phyloP scores from a whole-genome alignment of 2,113 vertebrate species.

The Eudyptes chrysolophus region DNA sequence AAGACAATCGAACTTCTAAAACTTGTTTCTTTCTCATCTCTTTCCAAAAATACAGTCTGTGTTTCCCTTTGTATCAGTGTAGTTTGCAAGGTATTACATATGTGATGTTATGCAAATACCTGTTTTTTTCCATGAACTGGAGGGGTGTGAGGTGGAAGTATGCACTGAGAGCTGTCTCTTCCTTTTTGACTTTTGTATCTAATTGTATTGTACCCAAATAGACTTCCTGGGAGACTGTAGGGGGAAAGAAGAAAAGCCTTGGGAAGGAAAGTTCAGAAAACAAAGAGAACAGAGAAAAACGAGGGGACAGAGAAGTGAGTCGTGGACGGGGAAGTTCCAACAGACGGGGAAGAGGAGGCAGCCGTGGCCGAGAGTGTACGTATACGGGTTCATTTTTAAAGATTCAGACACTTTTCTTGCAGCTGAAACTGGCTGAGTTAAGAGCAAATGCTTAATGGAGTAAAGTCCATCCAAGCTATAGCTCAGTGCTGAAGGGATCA shows the following conservation, averaged over 20 bases:
- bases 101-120: background rate
- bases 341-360: conserved; percentile 86
- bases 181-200: conserved; percentile 7
- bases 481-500: background rate
- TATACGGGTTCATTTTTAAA: background rate
- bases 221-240: conserved; percentile 98
- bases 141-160: background rate
- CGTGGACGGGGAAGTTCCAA: conserved; percentile 84
- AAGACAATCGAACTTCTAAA: background rate
- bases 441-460: background rate
- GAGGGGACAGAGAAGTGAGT: conserved; percentile 84
- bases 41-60: background rate
- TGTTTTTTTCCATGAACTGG: background rate
- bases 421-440: background rate
- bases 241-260: conserved; percentile 91
- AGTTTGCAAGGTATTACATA: background rate
- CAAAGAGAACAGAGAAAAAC: conserved; percentile 91
- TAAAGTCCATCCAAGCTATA: fast-evolving
- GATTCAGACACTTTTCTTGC: background rate
- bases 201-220: conserved; percentile 64
- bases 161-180: background rate
- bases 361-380: conserved; percentile 85
- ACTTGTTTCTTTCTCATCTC: background rate
- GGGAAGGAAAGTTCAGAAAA: conserved; percentile 90
- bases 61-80: background rate